Base-by-base conservation (phyloP, 2,888 invertebrate genomes). In the Schizotus pectinicornis region DNA sequence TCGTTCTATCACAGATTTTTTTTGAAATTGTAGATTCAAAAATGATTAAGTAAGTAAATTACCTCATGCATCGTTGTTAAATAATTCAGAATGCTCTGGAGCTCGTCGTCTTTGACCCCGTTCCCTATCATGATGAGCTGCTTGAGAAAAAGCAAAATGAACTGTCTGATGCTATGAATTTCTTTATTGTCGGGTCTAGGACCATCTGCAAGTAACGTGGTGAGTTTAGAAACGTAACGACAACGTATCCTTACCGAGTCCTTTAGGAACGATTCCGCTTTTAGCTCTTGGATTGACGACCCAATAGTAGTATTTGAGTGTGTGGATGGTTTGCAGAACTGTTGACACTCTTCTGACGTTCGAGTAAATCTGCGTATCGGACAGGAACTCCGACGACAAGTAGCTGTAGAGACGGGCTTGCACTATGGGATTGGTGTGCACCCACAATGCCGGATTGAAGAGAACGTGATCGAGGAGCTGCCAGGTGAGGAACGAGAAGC, bases 271-370 rank as follows among this genome's bases (percentile, higher is more conserved):
- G 74, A 97, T 95, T 50, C 96, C 96, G 80, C 96, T 97, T 81
- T 96, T 95, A 64, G 93, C 88, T 65, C 93, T 85, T 0, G 99
- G 98, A 84, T 96, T 96, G 58, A 93, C 91, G 41, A 99, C 94
- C 98, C 98, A 99, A 80, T 99, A 99, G 82, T 98, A 99, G 80
- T 95, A 98, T 83, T 99, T 99, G 63, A 99, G 85, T 2, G 99
- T 97, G 80, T 99, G 98, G 68, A 99, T 95, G 22, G 98, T 97
- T 82, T 99, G 98, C 43, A 99, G 84, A 0, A 98, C 97, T 1
- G 98, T 98, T 72, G 96, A 96, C 61, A 99, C 97, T 50, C 99
- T 86, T 51, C 98, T 84, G 50, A 98, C 97, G 80, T 95, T 96
- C 73, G 94, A 95, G 82, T 98, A 98, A 74, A 98, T 96, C 81